Conservation (phyloP, 2,797 vertebrate species). For the Syndactyla subalaris region DNA sequence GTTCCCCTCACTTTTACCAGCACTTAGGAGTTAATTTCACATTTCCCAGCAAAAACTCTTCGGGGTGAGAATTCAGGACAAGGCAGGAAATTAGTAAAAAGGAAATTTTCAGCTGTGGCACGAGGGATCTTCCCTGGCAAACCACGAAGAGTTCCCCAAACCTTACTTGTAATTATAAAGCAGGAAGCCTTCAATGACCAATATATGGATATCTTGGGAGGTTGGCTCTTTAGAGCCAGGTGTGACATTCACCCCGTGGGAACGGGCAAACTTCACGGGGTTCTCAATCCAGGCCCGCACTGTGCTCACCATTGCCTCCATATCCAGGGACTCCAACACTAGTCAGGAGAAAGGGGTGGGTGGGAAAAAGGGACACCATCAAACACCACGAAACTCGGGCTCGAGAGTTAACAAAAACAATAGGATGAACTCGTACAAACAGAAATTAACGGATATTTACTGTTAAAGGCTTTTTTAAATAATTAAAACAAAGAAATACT, state of each 20-base stretch:
- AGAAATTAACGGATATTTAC: background rate
- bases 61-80: rapidly evolving
- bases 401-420: background rate
- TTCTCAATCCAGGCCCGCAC: slow-evolving; percentile 88
- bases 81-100: background rate
- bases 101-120: background rate
- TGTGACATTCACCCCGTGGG: slow-evolving; percentile 84
- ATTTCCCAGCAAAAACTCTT: background rate
- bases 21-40: background rate
- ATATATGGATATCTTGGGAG: slow-evolving; percentile 82
- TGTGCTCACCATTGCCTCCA: slow-evolving; percentile 94
- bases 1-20: background rate
- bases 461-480: slow-evolving; percentile 33
- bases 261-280: slow-evolving; percentile 91
- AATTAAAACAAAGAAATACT: slow-evolving; percentile 36
- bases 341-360: slow-evolving; percentile 6
- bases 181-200: slow-evolving; percentile 94
- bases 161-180: slow-evolving; percentile 91
- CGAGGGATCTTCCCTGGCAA: background rate
- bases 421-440: background rate
- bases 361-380: slow-evolving; percentile 3
- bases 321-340: slow-evolving; percentile 92
- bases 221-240: slow-evolving; percentile 58
- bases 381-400: background rate
- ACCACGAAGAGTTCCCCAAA: background rate